A percentile compares a stretch with the other conserved stretches of the same genome.
Evolutionary conservation across 2,888 invertebrate genomes (phyloP).

Genomic region (Drosophila prolongata): DNA sequence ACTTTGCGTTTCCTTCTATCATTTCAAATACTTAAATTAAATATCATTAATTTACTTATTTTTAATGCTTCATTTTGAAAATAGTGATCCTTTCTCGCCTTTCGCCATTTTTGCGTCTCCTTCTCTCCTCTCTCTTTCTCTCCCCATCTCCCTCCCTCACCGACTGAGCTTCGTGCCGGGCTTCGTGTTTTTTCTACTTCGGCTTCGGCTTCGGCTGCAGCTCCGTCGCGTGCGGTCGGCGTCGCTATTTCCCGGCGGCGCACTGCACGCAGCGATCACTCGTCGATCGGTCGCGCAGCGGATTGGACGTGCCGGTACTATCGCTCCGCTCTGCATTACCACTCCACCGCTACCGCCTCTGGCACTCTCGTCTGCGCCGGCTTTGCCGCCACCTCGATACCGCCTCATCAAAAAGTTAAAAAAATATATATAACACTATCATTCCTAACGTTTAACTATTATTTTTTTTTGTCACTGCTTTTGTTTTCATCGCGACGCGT

Average conservation of each 20-base stretch:
- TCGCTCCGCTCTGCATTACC: constrained; percentile 3
- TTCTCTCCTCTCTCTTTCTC: background rate
- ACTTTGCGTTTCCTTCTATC: no score
- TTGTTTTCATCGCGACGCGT: background rate
- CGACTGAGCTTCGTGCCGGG: constrained; percentile 3
- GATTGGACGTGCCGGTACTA: constrained; percentile 56
- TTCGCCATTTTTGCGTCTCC: background rate
- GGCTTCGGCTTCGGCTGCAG: constrained; percentile 8
- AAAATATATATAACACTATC: background rate
- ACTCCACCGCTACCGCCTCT: background rate
- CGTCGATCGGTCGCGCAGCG: constrained; percentile 76
- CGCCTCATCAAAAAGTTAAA: background rate
- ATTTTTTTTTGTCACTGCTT: background rate
- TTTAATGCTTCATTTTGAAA: no score
- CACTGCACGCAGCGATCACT: constrained; percentile 75
- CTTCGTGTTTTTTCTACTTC: constrained; percentile 15
- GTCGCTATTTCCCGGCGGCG: constrained; percentile 63
- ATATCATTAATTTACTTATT: no score
- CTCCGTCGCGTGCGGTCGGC: constrained; percentile 27
- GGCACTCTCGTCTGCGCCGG: constrained; percentile 9
- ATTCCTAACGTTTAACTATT: background rate
- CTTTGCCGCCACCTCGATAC: constrained; percentile 9
- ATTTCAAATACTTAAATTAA: no score
- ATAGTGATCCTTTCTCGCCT: constrained; percentile 5
- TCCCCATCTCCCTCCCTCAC: background rate